These are phyloP conservation scores for Hydractinia symbiolongicarpus DNA, from an alignment of 30 jellyfish, hydroid and myxozoan genomes.

Conservation along the genomic window DNA sequence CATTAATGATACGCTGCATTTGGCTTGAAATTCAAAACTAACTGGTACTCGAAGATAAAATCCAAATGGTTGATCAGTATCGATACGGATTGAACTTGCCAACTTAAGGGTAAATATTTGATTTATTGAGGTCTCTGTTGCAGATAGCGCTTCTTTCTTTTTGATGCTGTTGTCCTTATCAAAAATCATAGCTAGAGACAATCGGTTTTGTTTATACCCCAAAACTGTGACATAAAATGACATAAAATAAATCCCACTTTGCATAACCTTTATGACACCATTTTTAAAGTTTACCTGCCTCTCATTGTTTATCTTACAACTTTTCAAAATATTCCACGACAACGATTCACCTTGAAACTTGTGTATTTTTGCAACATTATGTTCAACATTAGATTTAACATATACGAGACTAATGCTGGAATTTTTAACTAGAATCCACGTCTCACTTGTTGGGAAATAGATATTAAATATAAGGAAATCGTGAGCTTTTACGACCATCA, in stretches of 20 bases:
- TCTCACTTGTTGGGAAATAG: not conserved
- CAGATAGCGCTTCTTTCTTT: not conserved
- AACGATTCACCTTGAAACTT: not conserved
- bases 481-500: not conserved
- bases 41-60: not conserved
- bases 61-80: conserved; percentile 7
- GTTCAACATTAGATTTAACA: not conserved
- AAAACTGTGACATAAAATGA: not conserved
- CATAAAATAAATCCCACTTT: not conserved
- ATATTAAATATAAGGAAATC: not conserved
- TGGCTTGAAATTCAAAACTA: not conserved
- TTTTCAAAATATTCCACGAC: not conserved
- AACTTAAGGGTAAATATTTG: not conserved
- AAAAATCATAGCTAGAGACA: conserved; percentile 17
- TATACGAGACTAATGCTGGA: not conserved
- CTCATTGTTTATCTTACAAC: not conserved
- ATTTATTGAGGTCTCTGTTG: conserved; percentile 1
- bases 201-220: not conserved
- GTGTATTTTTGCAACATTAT: not conserved
- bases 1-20: not conserved
- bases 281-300: not conserved
- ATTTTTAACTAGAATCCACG: not conserved
- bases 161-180: not conserved
- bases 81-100: conserved; percentile 5
- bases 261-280: not conserved